Percentiles rank a stretch among this genome's conserved stretches.
phyloP scores from a whole-genome alignment of 2,113 vertebrate species.

The Thymallus thymallus region DNA sequence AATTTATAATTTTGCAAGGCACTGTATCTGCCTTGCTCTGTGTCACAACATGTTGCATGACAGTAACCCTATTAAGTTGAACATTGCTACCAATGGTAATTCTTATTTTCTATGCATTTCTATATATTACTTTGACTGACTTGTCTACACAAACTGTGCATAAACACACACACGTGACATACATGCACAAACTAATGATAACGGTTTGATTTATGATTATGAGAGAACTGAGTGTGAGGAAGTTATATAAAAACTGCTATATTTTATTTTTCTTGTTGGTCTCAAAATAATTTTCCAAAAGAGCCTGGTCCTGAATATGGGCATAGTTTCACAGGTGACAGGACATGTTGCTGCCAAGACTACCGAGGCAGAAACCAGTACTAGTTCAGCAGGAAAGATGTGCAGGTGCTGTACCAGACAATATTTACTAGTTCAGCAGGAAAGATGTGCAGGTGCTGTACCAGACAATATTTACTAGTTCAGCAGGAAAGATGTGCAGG shows the following conservation, averaged over 20 bases:
- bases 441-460: too few relatives aligned
- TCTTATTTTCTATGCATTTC: conserved; percentile 85
- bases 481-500: too few relatives aligned
- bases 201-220: conserved; percentile 69
- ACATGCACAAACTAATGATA: neutral
- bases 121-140: conserved; percentile 75
- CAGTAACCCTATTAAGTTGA: conserved; percentile 75
- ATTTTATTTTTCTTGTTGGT: conserved; percentile 48
- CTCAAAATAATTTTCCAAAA: conserved; percentile 93
- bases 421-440: too few relatives aligned
- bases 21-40: conserved; percentile 68
- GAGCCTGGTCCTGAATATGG: conserved; percentile 67
- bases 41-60: conserved; percentile 85
- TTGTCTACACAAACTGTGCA: conserved; percentile 46
- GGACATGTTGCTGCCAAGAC: conserved; percentile 64
- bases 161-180: conserved; percentile 1
- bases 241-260: conserved; percentile 20
- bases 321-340: conserved; percentile 73
- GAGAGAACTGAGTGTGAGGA: conserved; percentile 55
- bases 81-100: conserved; percentile 62
- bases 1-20: too few relatives aligned
- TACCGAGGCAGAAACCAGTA: conserved; percentile 28
- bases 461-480: conserved; percentile 20
- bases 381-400: conserved; percentile 25
- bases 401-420: conserved; percentile 29